Conservation (phyloP, 2,888 invertebrate genomes). For the Cephus sareptanus region DNA sequence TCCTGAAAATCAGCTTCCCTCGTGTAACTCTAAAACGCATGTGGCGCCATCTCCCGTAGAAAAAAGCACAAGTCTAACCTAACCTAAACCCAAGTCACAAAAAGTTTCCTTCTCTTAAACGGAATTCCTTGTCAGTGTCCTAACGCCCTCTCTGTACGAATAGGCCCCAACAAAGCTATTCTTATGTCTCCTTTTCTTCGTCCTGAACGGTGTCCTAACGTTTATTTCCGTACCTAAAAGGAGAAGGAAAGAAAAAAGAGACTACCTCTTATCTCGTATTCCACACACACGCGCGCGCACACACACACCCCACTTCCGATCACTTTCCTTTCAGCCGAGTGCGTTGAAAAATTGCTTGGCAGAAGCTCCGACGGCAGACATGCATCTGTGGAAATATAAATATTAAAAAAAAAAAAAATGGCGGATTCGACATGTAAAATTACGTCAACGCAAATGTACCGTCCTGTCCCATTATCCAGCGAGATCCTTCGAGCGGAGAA, state of each 20-base stretch:
- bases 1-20: not conserved
- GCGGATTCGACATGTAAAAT: not conserved
- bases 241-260: not conserved
- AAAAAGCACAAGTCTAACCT: not conserved
- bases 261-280: not conserved
- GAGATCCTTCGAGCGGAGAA: not conserved
- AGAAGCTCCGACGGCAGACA: not conserved
- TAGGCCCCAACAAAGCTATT: not conserved
- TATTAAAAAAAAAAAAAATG: not conserved
- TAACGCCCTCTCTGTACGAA: not conserved
- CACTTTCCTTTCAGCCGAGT: not conserved
- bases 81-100: not conserved
- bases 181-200: not conserved
- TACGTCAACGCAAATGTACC: not conserved
- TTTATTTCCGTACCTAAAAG: not conserved
- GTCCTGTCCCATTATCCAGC: not conserved
- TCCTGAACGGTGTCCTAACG: not conserved
- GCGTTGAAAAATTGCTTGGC: not conserved
- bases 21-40: not conserved
- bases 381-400: not conserved
- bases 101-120: not conserved
- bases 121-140: not conserved
- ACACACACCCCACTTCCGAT: not conserved
- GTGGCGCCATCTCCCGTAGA: not conserved
- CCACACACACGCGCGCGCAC: no score